A percentile compares a stretch with the other conserved stretches of the same genome.
These are phyloP conservation scores for Cosmopolites sordidus DNA, from an alignment of 2,888 invertebrate species.

Conservation along the genomic window DNA sequence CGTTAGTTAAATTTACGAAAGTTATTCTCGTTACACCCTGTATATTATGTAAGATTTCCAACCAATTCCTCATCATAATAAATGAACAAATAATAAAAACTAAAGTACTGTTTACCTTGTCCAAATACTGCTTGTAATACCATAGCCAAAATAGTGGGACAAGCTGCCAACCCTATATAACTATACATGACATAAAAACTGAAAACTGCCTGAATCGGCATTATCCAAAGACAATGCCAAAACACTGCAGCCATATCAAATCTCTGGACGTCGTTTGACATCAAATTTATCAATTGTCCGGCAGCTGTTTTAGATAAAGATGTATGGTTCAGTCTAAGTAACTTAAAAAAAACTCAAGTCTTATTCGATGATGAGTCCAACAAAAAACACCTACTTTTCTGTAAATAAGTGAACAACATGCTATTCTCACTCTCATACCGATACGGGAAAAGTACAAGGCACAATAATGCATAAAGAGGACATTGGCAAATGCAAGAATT, in stretches of 20 bases:
- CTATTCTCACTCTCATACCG: slow-evolving; percentile 74
- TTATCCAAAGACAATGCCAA: slow-evolving; percentile 75
- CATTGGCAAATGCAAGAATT: slow-evolving; percentile 53
- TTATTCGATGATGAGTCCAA: not conserved
- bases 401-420: slow-evolving; percentile 73
- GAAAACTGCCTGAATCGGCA: slow-evolving; percentile 68
- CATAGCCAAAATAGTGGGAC: slow-evolving; percentile 60
- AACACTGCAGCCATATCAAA: slow-evolving; percentile 69
- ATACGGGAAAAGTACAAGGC: slow-evolving; percentile 56
- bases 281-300: slow-evolving; percentile 77
- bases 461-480: slow-evolving; percentile 64
- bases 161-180: slow-evolving; percentile 53
- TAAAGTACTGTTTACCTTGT: slow-evolving; percentile 48
- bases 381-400: slow-evolving; percentile 61
- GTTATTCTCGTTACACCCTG: too few relatives aligned
- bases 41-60: too few relatives aligned
- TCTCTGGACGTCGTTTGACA: slow-evolving; percentile 81
- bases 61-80: too few relatives aligned
- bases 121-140: slow-evolving; percentile 51
- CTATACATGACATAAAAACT: slow-evolving; percentile 58
- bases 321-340: slow-evolving; percentile 60
- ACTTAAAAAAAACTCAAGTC: slow-evolving; percentile 43
- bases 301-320: slow-evolving; percentile 77
- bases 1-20: too few relatives aligned
- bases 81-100: not conserved